Percentiles rank a stretch among this genome's conserved stretches.
Evolutionary conservation across 2,888 invertebrate genomes (phyloP).

Genomic region (Tanaodytes sp.): DNA sequence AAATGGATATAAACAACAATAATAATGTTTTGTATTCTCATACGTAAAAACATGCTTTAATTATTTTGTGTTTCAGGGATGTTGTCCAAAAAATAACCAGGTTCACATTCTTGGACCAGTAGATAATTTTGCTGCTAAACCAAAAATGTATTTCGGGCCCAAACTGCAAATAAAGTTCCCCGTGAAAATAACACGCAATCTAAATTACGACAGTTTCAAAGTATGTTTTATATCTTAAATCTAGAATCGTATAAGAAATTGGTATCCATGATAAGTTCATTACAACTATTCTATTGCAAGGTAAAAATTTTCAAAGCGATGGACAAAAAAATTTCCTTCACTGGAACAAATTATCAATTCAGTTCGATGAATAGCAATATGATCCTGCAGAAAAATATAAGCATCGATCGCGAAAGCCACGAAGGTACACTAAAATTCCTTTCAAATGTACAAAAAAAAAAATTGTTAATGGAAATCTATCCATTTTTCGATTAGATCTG

Average conservation of each 20-base stretch:
- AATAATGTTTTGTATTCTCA: too few species aligned
- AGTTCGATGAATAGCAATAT: constrained; percentile 55
- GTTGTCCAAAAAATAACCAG: constrained; percentile 30
- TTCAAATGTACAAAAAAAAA: not conserved
- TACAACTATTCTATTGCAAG: too few species aligned
- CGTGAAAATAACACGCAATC: not conserved
- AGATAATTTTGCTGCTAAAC: constrained; percentile 47
- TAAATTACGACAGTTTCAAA: constrained; percentile 54
- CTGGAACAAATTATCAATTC: constrained; percentile 57
- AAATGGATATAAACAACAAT: too few species aligned
- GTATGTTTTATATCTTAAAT: too few species aligned
- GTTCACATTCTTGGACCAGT: constrained; percentile 62
- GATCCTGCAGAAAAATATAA: constrained; percentile 55
- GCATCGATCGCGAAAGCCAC: constrained; percentile 61
- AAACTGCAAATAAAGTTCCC: constrained; percentile 19
- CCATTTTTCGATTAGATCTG: too few species aligned
- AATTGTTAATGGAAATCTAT: too few species aligned
- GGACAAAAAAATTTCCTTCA: constrained; percentile 52
- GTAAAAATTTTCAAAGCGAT: constrained; percentile 48
- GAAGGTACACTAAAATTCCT: constrained; percentile 43
- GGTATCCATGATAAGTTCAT: too few species aligned
- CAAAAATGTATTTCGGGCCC: constrained; percentile 17
- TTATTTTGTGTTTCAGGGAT: constrained; percentile 6
- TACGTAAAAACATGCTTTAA: too few species aligned
- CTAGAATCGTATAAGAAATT: too few species aligned